phyloP scores from a whole-genome alignment of 2,888 invertebrate species.

The Phalera bucephala region DNA sequence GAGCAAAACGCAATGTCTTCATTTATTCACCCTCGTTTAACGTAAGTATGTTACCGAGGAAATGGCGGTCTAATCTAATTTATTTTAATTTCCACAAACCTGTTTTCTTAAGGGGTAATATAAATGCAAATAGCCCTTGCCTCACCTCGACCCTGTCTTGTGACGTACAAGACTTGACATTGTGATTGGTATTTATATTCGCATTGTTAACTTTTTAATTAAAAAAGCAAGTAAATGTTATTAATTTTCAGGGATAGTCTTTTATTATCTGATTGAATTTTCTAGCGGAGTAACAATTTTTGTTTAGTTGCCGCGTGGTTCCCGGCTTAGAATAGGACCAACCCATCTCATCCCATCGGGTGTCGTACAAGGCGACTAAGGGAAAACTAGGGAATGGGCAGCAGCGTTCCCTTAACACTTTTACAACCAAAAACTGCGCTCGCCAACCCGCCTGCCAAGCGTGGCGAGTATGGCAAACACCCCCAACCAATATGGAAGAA shows the following conservation, averaged over 20 bases:
- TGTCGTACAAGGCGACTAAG: too few relatives aligned
- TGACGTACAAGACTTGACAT: constrained; percentile 8
- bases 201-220: constrained; percentile 15
- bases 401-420: too few relatives aligned
- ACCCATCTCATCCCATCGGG: too few relatives aligned
- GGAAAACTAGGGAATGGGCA: too few relatives aligned
- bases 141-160: constrained; percentile 28
- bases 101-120: constrained; percentile 70
- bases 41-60: constrained; percentile 25
- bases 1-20: constrained; percentile 5
- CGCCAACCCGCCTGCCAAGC: too few relatives aligned
- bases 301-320: too few relatives aligned
- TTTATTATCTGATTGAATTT: too few relatives aligned
- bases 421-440: too few relatives aligned
- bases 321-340: too few relatives aligned
- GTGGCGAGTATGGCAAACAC: too few relatives aligned
- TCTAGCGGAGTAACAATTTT: too few relatives aligned
- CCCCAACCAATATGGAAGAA: too few relatives aligned
- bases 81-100: constrained; percentile 55
- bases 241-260: neutral
- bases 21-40: constrained; percentile 7
- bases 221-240: constrained; percentile 4
- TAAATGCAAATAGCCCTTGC: constrained; percentile 66
- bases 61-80: constrained; percentile 52
- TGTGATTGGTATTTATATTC: constrained; percentile 23